These are phyloP conservation scores for Drosophila pseudoananassae DNA, from an alignment of 1,140 invertebrate genomes.

Conservation along the genomic window DNA sequence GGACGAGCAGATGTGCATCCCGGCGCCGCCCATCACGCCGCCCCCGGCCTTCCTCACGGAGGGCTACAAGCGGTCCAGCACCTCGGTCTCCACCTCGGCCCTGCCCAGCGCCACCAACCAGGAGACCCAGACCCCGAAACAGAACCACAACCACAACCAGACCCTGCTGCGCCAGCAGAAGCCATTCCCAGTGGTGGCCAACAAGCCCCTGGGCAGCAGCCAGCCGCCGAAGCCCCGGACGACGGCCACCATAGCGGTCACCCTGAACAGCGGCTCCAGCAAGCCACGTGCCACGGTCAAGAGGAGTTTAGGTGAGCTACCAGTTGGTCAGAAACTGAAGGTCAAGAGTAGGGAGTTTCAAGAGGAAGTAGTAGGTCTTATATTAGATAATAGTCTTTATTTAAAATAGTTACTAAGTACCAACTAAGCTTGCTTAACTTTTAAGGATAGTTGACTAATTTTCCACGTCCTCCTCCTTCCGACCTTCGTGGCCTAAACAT, in stretches of 20 bases:
- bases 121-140: constrained; percentile 17
- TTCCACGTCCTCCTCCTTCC: constrained; percentile 7
- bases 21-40: constrained; percentile 88
- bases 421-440: not conserved
- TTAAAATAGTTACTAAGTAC: not conserved
- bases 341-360: not conserved
- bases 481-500: not conserved
- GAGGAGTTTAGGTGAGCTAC: constrained; percentile 74
- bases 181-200: constrained; percentile 47
- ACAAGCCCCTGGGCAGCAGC: constrained; percentile 30
- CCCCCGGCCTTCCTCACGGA: constrained; percentile 88
- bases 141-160: constrained; percentile 11
- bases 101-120: constrained; percentile 60
- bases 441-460: not conserved
- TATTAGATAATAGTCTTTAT: not conserved
- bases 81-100: constrained; percentile 67
- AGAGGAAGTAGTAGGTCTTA: not conserved
- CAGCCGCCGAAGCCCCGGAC: constrained; percentile 57
- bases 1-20: constrained; percentile 85
- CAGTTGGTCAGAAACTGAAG: not conserved
- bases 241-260: constrained; percentile 74
- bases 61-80: constrained; percentile 85
- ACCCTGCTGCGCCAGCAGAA: constrained; percentile 44
- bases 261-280: constrained; percentile 65
- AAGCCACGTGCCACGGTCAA: constrained; percentile 79